Evolutionary conservation across 2,113 vertebrate genomes (phyloP), one percentile per base, ranked within the genome.

Genomic region (Ammospiza caudacuta): DNA sequence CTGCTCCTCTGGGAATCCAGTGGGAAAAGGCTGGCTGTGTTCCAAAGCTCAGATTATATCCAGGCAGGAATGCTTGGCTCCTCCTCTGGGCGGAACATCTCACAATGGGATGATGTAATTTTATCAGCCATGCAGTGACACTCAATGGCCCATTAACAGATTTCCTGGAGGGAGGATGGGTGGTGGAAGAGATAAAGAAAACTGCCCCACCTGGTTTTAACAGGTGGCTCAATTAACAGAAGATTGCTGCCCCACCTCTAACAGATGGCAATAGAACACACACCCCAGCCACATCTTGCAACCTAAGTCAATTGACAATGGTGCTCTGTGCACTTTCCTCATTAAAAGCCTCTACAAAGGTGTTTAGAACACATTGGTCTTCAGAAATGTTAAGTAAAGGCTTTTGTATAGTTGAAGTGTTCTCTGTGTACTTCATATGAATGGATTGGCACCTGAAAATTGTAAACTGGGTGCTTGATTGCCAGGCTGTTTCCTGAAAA

Each of bases 401-500:
- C 18, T 54, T 15, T 20, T 43, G 9, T 35, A 25, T 23, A 66
- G 37, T 37, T 92, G 39, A 47, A 82, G 41, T 57, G 8, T 79
- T 72, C 25, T 57, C 24, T 70, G 37, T 41, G 11, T 62, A 46
- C 37, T 69, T 90, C 16, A 15, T n/a, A 19, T 61, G 29, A 74
- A 33, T 31, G 77, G 58, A 77, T 15, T 77, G 51, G 66, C 69
- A 74, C 6, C 23, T 51, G 73, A 81, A 81, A 67, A 90, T 33
- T 47, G 27, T 66, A 25, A 80, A 52, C 21, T 43, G 21, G 9
- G 21, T 69, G 47, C n/a, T 84, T 0, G 0, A 7, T 27, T 85
- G 46, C 44, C 70, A 76, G 57, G 20, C 15, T 52, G 10, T 76
- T 89, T 82, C 49, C 51, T 73, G 49, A 73, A 92, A 87, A 87